Evolutionary conservation across 2,888 invertebrate genomes (phyloP), one percentile per base, ranked within the genome.

Genomic region (Drosophila infuscata): DNA sequence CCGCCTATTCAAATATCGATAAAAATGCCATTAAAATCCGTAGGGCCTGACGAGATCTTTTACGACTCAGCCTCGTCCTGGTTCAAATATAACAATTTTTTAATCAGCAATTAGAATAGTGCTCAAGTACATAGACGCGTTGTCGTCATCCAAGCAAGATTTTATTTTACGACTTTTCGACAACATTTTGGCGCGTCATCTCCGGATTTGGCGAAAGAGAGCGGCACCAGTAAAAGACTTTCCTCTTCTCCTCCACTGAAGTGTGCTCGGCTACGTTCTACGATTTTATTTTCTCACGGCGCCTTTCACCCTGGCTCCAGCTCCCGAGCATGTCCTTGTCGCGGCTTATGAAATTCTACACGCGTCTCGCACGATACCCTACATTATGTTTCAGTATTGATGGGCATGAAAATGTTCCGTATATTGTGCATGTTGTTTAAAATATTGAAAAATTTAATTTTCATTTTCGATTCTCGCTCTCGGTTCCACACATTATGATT

Each of bases 1-100:
- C 88, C 74, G 81, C 73, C 86, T 84, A 84, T 84, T 83, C 82
- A 88, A 90, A 89, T 77, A 72, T 66, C 82, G 84, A 92, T 92
- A 90, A 91, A 91, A 91, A 88, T 69, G 67, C 81, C 74, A 91
- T 92, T 81, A 91, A 91, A 91, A 60, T 59, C 58, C 61, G 70
- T 54, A 71, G 20, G 62, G 51, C 54, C 46, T 63, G 60, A 67
- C 62, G 49, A 49, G 36, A 33, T 64, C 57, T 79, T 72, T 79
- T 81, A 74, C 64, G 82, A 83, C 79, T 81, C 51, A 60, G 51
- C 38, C 17, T 66, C 61, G 89, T 89, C 82, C 84, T 81, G 88
- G 88, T 88, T 88, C 79, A 86, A 72, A 38, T 80, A 64, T 79
- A 83, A 86, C 83, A 70, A 74, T 70, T 63, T 83, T 90, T 79